phyloP scores from a whole-genome alignment of 2,797 vertebrate species.

The Tokudaia tokunoshimensis region DNA sequence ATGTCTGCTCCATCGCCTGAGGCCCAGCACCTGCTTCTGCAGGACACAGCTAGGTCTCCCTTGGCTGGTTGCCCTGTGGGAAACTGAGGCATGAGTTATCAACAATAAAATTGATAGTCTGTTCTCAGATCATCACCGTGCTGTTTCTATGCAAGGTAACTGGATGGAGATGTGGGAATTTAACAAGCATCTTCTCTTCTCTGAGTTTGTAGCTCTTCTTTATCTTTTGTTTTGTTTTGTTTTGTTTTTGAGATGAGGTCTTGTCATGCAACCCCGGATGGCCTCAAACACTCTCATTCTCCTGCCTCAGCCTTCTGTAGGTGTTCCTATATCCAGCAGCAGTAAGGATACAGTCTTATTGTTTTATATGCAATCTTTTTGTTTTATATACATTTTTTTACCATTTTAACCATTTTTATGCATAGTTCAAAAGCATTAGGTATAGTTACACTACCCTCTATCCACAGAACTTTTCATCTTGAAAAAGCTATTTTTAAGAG shows the following conservation, averaged over 20 bases:
- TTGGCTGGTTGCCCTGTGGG: neutral
- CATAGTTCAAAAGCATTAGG: neutral
- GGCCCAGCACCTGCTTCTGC: neutral
- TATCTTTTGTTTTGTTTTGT: neutral
- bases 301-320: neutral
- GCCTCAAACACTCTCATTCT: neutral
- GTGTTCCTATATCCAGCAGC: too few relatives aligned
- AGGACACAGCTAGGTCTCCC: neutral
- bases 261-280: neutral
- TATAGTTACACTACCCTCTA: neutral
- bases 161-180: neutral
- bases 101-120: neutral
- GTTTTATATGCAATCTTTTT: neutral
- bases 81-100: neutral
- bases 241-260: neutral
- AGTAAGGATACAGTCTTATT: neutral
- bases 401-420: neutral
- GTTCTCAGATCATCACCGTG: neutral
- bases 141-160: neutral
- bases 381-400: neutral
- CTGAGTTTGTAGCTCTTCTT: neutral
- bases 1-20: neutral
- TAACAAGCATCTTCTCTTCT: neutral
- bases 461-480: slow-evolving; percentile 2
- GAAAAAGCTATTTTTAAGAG: neutral